Base-by-base conservation (phyloP, 2,113 vertebrate species). In the Chloropsis hardwickii region DNA sequence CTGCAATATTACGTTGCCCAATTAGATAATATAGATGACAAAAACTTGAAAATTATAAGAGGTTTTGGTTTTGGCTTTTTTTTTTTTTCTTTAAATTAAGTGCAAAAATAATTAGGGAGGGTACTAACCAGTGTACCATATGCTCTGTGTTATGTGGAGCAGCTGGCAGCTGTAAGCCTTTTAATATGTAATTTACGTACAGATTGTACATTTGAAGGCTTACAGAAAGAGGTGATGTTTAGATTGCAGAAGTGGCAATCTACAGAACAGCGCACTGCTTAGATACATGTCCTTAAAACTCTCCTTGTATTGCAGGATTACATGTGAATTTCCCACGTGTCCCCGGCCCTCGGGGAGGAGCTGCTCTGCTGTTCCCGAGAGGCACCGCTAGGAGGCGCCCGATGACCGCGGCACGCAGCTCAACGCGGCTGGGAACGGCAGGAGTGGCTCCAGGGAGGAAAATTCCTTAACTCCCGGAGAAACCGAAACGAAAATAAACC, bases 291-390 rank as follows among this genome's bases (percentile, higher is more conserved):
- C 31, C 25, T 40, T n/a, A 31, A 86, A 86, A 15, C 11, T 22
- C 2, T 5, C 2, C 40, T 28, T 5, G 69, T 66, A 2, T 6
- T 0, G 7, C 4, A 7, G 54, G 3, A 0, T 10, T 1, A 48
- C 31, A 0, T 0, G 22, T 0, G 39, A 8, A 5, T 13, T 22
- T 12, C 16, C 22, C 6, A 0, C 0, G 6, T 0, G 25, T 4
- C 14, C 27, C 0, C 5, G 1, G 4, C 27, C 24, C 8, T 0
- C 0, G 3, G 9, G 39, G 1, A 4, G 8, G 22, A 27, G 89
- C 72, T 33, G 10, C 16, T 11, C 44, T 91, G 95, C 73, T 60
- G 39, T 96, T 91, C 4, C 81, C 5, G 3, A 2, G 1, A 70
- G 23, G 1, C 21, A 18, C 96, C 97, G 69, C 95, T 19, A 57